A percentile compares a stretch with the other conserved stretches of the same genome.
phyloP scores from a whole-genome alignment of 30 jellyfish, hydroid and myxozoan genomes.

The Turritopsis rubra region DNA sequence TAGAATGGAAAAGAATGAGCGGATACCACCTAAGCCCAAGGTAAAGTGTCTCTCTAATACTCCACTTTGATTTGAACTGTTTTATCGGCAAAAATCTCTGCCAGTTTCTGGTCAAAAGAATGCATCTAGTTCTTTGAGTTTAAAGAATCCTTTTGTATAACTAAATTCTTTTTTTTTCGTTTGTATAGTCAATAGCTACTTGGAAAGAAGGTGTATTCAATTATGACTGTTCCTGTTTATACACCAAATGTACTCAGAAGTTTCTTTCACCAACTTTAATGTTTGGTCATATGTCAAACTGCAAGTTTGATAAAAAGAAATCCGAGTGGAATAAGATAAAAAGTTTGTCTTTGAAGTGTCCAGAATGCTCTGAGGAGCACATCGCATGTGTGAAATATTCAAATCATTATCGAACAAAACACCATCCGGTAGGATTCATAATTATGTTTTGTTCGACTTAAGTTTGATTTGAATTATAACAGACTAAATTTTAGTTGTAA shows the following conservation, averaged over 20 bases:
- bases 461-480: too few relatives aligned
- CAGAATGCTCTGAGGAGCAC: not conserved
- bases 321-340: not conserved
- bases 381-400: not conserved
- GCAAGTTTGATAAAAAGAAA: not conserved
- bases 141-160: too few relatives aligned
- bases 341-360: not conserved
- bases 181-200: not conserved
- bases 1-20: not conserved
- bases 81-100: too few relatives aligned
- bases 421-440: not conserved
- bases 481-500: too few relatives aligned
- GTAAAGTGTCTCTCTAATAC: not conserved
- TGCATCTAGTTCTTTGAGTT: too few relatives aligned
- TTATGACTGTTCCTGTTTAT: not conserved
- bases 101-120: too few relatives aligned
- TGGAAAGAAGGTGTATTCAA: not conserved
- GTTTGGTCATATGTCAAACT: not conserved
- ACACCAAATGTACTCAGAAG: not conserved
- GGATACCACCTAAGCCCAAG: not conserved
- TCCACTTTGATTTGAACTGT: not conserved
- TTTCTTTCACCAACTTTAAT: not conserved
- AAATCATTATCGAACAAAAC: slow-evolving; percentile 4
- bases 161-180: too few relatives aligned
- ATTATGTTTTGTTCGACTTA: not conserved